Base-by-base conservation (phyloP, 2,113 vertebrate species). In the Balaeniceps rex region DNA sequence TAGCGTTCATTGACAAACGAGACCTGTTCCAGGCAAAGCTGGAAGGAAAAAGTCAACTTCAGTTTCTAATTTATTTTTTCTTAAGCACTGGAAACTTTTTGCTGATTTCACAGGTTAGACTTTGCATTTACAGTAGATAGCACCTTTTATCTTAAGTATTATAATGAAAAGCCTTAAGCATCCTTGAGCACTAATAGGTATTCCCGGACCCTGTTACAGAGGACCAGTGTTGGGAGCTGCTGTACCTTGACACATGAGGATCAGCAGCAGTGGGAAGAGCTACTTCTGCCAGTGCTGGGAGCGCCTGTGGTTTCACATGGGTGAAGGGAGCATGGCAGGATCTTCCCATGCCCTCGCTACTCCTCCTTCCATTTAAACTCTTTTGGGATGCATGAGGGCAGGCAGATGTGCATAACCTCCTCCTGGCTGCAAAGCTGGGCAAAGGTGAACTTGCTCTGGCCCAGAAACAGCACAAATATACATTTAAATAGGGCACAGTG, bases 101-200 rank as follows among this genome's bases (percentile, higher is more conserved):
- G 75, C 88, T 93, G 80, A 81, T 93, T 87, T 87, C 57, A 84
- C 69, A 81, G 55, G 15, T 92, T 66, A 55, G 46, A 25, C n/a
- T 78, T 93, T 47, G n/a, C 44, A 65, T 78, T 88, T 88, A 47
- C 64, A 87, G 80, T 47, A 65, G 60, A 57, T 44, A 90, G 34
- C 15, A 82, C 6, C 65, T 69, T 92, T 93, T 84, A 72, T 92
- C 38, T 89, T 49, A 55, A 75, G 11, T 31, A 47, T 44, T 71
- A 28, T 19, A 71, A 68, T 18, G 33, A 82, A 88, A 93, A 90
- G 52, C 55, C 19, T 92, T 63, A 81, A 96, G 51, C 17, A 34
- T 55, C 64, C 76, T 68, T 82, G 38, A 70, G 28, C 55, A 66
- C 26, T 64, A 83, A 34, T 18, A 55, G 33, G 15, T 86, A 34